Base-by-base conservation (phyloP, 2,797 vertebrate genomes). In the Somateria mollissima region DNA sequence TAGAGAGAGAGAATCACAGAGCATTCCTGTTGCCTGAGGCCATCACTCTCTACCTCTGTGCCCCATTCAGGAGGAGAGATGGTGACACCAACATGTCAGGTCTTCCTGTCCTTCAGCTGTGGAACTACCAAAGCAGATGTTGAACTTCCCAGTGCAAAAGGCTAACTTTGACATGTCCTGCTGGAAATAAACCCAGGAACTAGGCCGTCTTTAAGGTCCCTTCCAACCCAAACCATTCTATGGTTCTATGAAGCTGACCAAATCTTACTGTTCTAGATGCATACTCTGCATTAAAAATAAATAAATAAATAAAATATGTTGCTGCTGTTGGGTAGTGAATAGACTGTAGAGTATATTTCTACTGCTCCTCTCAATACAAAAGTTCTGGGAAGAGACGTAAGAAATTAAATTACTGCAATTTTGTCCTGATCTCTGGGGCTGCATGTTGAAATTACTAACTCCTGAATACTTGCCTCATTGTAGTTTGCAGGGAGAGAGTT, bases 101-200 rank as follows among this genome's bases (percentile, higher is more conserved):
- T 75, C 39, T 84, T 93, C 19, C 60, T 71, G 43, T 54, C 36
- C 67, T 80, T 80, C 57, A 19, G 0, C 2, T 41, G 37, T 78
- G 37, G 49, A 88, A 36, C 27, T 73, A 43, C 7, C 6, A 14
- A 73, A 76, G 32, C 2, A 47, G 13, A 3, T 34, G 3, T 21
- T 74, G 37, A 78, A n/a, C 13, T 65, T 75, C 6, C 4, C 9
- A 24, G 17, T 64, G 43, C 28, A 62, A 62, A 80, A 24, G 43
- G 16, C 16, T 62, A 25, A 39, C 10, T 10, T 0, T 39, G 30
- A 21, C 5, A 2, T 7, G 32, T 4, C 7, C 1, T 41, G 6
- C 21, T 73, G 28, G 19, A 32, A 88, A 58, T 45, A 74, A 19
- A 8, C 25, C 49, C 49, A 49, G 49, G 24, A 25, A 25, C 24